Base-by-base conservation (phyloP, 2,888 invertebrate genomes). In the Marronus borbonicus region DNA sequence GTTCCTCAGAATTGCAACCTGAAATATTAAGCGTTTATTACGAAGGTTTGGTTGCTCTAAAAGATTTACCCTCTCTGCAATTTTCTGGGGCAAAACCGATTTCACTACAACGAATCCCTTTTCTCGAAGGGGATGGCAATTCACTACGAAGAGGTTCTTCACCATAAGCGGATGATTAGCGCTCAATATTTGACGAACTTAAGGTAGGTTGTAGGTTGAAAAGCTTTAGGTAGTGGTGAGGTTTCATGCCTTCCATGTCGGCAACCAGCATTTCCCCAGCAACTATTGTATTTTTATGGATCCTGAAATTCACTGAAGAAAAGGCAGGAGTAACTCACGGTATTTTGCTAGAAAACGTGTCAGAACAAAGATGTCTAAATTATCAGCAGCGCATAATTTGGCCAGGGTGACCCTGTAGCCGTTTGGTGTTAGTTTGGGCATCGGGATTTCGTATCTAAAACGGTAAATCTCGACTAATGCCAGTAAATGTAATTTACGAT, bases 11-110 rank as follows among this genome's bases (percentile, higher is more conserved):
- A 20, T 44, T 24, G 12, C 12, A 17, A 49, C 12, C 44, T 66
- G 24, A 44, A 66, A 20, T 1, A 1, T 20, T n/a, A 24, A 17
- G 3, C 7, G 7, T 20, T 36, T 12, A 66, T 12, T 28, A 62
- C n/a, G n/a, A 31, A 64, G 31, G 8, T 12, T n/a, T 24, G 10
- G 17, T 8, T 49, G 17, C 0, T n/a, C 86, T 60, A 93, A 90
- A 89, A 90, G 91, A 85, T 24, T 5, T 4, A 66, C 66, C 66
- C 49, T 66, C 2, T 44, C 49, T 2, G 20, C 66, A 2, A 66
- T 12, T 17, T 66, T 66, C 8, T 49, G 17, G 3, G 44, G 44
- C 2, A 66, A 17, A 12, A 66, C 8, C 8, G 66, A 10, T 49
- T 49, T 44, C 2, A 12, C 24, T 7, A 44, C 3, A 8, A n/a